phyloP scores from a whole-genome alignment of 2,888 invertebrate species.

The Philonicus albiceps region DNA sequence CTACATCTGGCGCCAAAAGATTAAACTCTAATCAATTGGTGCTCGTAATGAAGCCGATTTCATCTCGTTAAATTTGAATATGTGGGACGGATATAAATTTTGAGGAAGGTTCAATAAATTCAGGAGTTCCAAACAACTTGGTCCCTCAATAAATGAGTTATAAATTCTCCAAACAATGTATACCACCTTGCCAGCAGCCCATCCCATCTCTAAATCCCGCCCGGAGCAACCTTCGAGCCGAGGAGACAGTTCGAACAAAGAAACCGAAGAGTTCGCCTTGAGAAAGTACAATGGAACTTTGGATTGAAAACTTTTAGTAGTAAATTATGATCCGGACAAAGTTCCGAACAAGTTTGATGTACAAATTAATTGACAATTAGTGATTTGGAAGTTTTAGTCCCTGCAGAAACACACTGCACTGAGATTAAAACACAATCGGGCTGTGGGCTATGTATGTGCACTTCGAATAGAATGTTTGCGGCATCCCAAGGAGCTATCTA shows the following conservation, averaged over 20 bases:
- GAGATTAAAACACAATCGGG: background rate
- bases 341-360: constrained; percentile 34
- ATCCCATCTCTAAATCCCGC: background rate
- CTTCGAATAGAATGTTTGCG: background rate
- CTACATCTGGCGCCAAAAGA: background rate
- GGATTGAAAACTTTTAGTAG: constrained; percentile 37
- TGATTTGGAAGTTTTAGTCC: constrained; percentile 11
- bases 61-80: background rate
- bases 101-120: constrained; percentile 18
- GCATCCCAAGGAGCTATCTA: background rate
- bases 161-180: constrained; percentile 30
- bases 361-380: constrained; percentile 39
- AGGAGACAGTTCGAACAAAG: background rate
- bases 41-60: background rate
- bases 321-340: constrained; percentile 37
- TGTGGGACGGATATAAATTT: constrained; percentile 11
- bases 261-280: background rate
- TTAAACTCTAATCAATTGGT: background rate
- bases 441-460: background rate
- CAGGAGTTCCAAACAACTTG: constrained; percentile 5
- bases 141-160: constrained; percentile 29
- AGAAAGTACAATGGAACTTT: constrained; percentile 32
- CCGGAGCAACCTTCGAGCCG: background rate
- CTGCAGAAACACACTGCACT: background rate
- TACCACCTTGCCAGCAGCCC: background rate